Evolutionary conservation across 92 coral and sea anemone species (phyloP), one percentile per base, ranked within the genome.

Genomic region (Zoanthus sociatus): DNA sequence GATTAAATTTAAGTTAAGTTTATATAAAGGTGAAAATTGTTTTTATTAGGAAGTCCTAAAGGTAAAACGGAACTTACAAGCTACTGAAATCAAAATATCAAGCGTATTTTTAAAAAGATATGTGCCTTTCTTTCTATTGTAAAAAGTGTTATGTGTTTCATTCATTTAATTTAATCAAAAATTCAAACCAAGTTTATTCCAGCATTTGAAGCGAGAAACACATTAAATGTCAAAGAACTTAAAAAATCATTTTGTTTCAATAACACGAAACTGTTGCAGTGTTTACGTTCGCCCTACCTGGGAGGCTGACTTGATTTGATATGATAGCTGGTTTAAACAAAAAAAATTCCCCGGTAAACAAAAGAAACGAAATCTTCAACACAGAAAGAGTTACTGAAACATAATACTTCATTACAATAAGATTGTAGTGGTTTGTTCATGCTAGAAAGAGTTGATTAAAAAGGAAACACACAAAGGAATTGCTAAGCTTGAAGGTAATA

Each of bases 251-350:
- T 37, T 81, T 66, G 47, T 64, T 81, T 45, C 85, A 66, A 18
- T 47, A 45, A 67, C 14, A 66, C 48, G 21, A 81, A 81, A 81
- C 18, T 81, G 85, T 42, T 68, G 56, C 46, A n/a, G 46, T 42
- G 51, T 79, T 66, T 46, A 20, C 75, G 70, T 79, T 66, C 20
- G 12, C 75, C 8, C 85, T 64, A 45, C 85, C 75, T 68, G 73
- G 85, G 85, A 64, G 85, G 85, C 45, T 81, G 85, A 64, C 13
- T 21, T 33, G 85, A 81, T 31, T 44, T 16, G 84, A 60, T 20
- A 63, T 81, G 46, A 81, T 61, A 81, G 60, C 85, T 45, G 21
- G 74, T 66, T 64, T 63, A 81, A 81, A 16, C 13, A 64, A 21
- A 56, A 81, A 26, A 32, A 47, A 66, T 66, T 81, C 66, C 7